These are phyloP conservation scores for Steinernema carpocapsae DNA, from an alignment of 2,888 invertebrate species.

Conservation along the genomic window DNA sequence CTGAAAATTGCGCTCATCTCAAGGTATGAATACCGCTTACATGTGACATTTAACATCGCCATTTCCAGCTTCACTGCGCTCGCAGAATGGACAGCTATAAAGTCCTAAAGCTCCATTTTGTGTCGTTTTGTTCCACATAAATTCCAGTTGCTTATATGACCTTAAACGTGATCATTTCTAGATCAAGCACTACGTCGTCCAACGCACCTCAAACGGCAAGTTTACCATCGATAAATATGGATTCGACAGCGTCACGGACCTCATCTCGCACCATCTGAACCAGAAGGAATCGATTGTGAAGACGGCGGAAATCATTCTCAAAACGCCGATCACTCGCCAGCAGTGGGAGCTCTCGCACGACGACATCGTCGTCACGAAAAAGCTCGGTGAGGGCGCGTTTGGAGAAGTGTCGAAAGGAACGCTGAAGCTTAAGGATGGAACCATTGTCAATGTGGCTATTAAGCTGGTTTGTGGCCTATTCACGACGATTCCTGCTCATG, in stretches of 20 bases:
- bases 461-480: constrained; percentile 36
- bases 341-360: constrained; percentile 46
- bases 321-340: constrained; percentile 42
- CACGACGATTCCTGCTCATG: neutral
- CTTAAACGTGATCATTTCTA: neutral
- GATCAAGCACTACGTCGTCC: constrained; percentile 36
- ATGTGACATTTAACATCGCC: no score
- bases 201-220: constrained; percentile 9
- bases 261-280: constrained; percentile 36
- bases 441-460: constrained; percentile 43
- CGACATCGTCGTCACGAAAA: constrained; percentile 42
- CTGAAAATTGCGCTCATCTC: no score
- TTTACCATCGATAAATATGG: constrained; percentile 15
- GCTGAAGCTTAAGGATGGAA: constrained; percentile 36
- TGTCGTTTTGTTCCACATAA: no score
- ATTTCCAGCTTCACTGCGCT: no score
- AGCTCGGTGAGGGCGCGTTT: constrained; percentile 42
- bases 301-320: constrained; percentile 37
- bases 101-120: no score
- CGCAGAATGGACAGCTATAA: no score
- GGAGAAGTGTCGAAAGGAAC: constrained; percentile 44
- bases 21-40: no score
- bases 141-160: no score
- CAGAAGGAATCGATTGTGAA: constrained; percentile 40
- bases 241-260: constrained; percentile 25